Evolutionary conservation across 2,113 vertebrate genomes (phyloP), one percentile per base, ranked within the genome.

Genomic region (Poicephalus meyeri): DNA sequence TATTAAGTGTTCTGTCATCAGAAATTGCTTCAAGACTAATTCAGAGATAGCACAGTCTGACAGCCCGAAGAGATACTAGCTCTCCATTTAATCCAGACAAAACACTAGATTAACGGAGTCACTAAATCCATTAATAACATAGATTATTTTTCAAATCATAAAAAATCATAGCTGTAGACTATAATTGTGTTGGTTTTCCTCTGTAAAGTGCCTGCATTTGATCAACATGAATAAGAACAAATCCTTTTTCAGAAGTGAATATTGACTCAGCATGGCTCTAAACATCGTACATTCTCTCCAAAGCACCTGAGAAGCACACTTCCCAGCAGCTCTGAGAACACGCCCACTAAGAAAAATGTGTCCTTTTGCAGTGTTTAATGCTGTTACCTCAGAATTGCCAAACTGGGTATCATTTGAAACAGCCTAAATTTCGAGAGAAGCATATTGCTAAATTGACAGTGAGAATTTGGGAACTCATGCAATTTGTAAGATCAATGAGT

Each of bases 271-370:
- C 1, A 5, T 15, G 9, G 16, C 26, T 88, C 24, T n/a, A 24
- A 55, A 35, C 18, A 39, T 69, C 31, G 8, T 5, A 3, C 0
- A 1, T 13, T 72, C 26, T 39, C 56, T 39, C 29, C 3, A 1
- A 64, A 76, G 49, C 42, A 65, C 23, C 23, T 2, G n/a, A 80
- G 25, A 24, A 80, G 2, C 35, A 20, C 47, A 19, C 3, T 55
- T 44, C 7, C 26, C 44, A 61, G 20, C n/a, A 65, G 41, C 6
- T 2, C 35, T 60, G 41, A 84, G 68, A 66, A 73, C 0, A 5
- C 9, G 35, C 1, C 7, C 44, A 20, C 13, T 44, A 42, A 25
- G 16, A 79, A 66, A 76, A 63, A 16, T 11, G 5, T 25, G 20
- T 37, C 46, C 37, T 20, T 70, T 58, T 44, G 15, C n/a, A 31